Evolutionary conservation across 2,113 vertebrate genomes (phyloP), one percentile per base, ranked within the genome.

Genomic region (Proteles cristata): DNA sequence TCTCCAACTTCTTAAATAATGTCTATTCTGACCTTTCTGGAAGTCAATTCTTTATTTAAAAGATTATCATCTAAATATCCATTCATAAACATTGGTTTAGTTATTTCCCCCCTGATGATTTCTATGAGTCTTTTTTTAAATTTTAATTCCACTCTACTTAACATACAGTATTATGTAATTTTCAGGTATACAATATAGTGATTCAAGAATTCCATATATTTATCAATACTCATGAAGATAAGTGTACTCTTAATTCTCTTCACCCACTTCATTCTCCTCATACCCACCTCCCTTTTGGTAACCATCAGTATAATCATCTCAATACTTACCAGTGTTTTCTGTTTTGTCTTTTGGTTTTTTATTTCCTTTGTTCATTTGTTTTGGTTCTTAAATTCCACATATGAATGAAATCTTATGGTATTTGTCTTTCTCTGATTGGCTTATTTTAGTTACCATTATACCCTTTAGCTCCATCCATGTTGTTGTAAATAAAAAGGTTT

Each of bases 41-140:
- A 23, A 90, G 74, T 65, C 48, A 63, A 14, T 48, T 88, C 19
- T 90, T 84, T 58, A 91, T 87, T 93, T 88, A 63, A 48, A 90
- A 86, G 33, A 76, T 93, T 77, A 76, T 92, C 35, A 89, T 12
- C 16, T 43, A 96, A 88, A 94, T 65, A 3, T 76, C 53, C 53
- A 35, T 88, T 81, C 31, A 14, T 77, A 93, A 90, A 92, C 0
- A 83, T 16, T 74, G 33, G 21, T 58, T 95, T 73, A 79, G 17
- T 87, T 90, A 86, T 63, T 33, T 4, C 31, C n/a, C 48, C 16
- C 17, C 21, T 55, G 7, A 84, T 80, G 65, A 76, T 80, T 74
- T 71, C 10, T 86, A 93, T 35, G 0, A 89, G 17, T 83, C 19
- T 39, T 71, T 39, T 71, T 11, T 5, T 39, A 39, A 71, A 71